Base-by-base conservation (phyloP, 1,140 invertebrate species). In the Macrocentrus cingulum region DNA sequence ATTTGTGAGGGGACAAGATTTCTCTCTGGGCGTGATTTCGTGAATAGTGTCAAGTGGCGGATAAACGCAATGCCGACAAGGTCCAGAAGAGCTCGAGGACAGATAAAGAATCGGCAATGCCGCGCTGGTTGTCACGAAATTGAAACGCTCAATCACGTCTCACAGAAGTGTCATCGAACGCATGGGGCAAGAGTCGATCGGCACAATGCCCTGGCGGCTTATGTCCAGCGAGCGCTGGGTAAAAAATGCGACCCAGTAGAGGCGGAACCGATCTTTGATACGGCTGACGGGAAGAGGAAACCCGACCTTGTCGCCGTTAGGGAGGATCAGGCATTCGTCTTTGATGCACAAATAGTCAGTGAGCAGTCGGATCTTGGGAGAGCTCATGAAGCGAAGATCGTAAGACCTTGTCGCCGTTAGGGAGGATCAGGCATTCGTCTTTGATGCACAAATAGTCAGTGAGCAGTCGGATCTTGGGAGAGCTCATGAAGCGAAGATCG, bases 11-110 rank as follows among this genome's bases (percentile, higher is more conserved):
- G n/a, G 1, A 65, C 60, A 2, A 25, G 18, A 0, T 60, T 62
- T 9, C 13, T 68, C 0, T 48, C 59, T 0, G 64, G 64, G 0
- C 49, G 39, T 1, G 66, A 67, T 36, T 68, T 19, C 22, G 13
- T 68, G 1, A 61, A 66, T 4, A 54, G 15, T n/a, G 25, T 34
- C 9, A 56, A 58, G 9, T 22, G 63, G 0, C 36, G 62, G 2
- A 66, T 67, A 1, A 68, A 66, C 25, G 64, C 63, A 0, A 4
- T 68, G 0, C 63, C 61, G 3, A 56, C 53, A 0, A 59, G 48
- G 48, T 60, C 63, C 0, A 36, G 68, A 48, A 64, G 59, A 11
- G 20, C 60, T 5, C 19, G 63, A 20, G 64, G 66, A 1, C 19
- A 59, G 8, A 1, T 15, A 0, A 5, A 13, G 0, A 56, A 63